Base-by-base conservation (phyloP, 1,140 invertebrate species). In the Drosophila repletoides region DNA sequence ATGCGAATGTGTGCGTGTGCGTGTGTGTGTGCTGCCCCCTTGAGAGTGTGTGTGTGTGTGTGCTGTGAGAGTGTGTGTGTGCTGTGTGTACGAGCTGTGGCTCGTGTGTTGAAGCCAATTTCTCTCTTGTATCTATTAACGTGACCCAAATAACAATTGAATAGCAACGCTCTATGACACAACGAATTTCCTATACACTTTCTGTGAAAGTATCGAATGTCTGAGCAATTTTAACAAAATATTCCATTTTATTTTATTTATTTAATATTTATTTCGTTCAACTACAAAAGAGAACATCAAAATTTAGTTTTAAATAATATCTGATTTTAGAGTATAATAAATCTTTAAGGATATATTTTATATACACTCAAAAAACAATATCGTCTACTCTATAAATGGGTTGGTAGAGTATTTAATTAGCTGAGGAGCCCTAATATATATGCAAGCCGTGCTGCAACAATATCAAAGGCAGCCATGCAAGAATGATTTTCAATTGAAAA, bases 401-500 rank as follows among this genome's bases (percentile, higher is more conserved):
- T n/a, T n/a, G 5, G 29, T 7, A 58, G 43, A 21, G 43, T 48
- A 49, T 58, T 14, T 22, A 15, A 19, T 17, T 26, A 21, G 6
- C 10, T 33, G 22, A 28, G 7, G n/a, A n/a, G n/a, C 24, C 6
- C 9, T 3, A n/a, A n/a, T 64, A n/a, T 28, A 21, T 15, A 19
- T 58, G n/a, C 33, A 41, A n/a, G n/a, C 41, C 33, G 29, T 64
- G 46, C 7, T n/a, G 12, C 21, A 26, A 43, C 64, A 67, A 51
- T 60, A 60, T 67, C 55, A 60, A 51, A 60, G 46, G 55, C 64
- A 61, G 17, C 29, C 64, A 68, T 63, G 65, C 59, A 46, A 53
- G 65, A 63, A 53, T 68, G 58, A 53, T 41, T 68, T 68, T 68
- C 58, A 68, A 68, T 68, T 63, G 58, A 63, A 68, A 68, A 68